A percentile compares a stretch with the other conserved stretches of the same genome.
phyloP scores from a whole-genome alignment of 2,113 vertebrate genomes.

The Barnardius zonarius region DNA sequence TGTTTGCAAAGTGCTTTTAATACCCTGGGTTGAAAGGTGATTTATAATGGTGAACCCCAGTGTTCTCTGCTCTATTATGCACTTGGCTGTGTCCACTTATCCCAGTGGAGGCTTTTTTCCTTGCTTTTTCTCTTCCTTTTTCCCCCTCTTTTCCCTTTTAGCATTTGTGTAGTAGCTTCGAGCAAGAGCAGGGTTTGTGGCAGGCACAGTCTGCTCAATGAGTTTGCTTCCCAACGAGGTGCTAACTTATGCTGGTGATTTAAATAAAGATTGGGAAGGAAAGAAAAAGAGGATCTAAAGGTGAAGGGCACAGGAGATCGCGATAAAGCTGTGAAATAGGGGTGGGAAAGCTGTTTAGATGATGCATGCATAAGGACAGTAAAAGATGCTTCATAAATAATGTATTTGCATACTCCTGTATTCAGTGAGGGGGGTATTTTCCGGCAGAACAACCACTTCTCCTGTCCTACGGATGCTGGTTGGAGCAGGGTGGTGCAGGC shows the following conservation, averaged over 20 bases:
- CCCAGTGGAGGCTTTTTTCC: neutral
- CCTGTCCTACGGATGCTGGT: neutral
- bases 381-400: slow-evolving; percentile 30
- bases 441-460: neutral
- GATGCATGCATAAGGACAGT: neutral
- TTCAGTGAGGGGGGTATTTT: neutral
- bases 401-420: neutral
- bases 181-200: neutral
- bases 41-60: slow-evolving; percentile 48
- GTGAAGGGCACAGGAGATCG: neutral
- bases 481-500: neutral
- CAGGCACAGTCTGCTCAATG: neutral
- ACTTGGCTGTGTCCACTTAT: slow-evolving; percentile 14
- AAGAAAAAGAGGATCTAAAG: neutral
- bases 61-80: slow-evolving; percentile 15
- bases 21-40: slow-evolving; percentile 49
- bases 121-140: neutral
- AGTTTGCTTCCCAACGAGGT: slow-evolving; percentile 4
- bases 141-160: accelerated
- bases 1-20: slow-evolving; percentile 59
- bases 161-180: neutral
- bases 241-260: slow-evolving; percentile 30
- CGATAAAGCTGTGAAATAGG: neutral
- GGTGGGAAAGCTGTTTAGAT: neutral
- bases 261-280: neutral